These are phyloP conservation scores for Mus minutoides DNA, from an alignment of 2,797 vertebrate species.

Conservation along the genomic window DNA sequence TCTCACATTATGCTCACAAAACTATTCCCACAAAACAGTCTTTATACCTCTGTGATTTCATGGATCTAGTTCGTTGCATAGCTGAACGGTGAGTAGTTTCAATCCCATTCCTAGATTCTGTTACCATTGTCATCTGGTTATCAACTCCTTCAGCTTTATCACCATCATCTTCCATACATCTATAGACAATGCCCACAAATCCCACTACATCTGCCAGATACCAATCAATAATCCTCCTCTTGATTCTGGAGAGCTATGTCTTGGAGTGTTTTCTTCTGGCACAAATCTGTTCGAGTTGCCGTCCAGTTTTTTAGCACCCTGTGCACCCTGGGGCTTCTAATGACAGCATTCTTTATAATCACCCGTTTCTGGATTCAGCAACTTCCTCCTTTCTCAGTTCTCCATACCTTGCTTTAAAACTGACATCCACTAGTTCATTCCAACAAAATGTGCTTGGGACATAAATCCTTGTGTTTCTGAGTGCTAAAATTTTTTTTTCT, in stretches of 20 bases:
- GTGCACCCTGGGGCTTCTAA: neutral
- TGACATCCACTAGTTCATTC: neutral
- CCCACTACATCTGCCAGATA: neutral
- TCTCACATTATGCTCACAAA: neutral
- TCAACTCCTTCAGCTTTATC: neutral
- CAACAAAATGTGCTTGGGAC: neutral
- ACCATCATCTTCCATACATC: neutral
- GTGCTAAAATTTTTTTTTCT: neutral
- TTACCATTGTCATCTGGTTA: neutral
- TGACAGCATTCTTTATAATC: neutral
- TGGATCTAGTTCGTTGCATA: neutral
- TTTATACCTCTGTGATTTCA: neutral
- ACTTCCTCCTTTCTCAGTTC: neutral
- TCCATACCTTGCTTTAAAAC: conserved; percentile 7
- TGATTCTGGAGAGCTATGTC: neutral
- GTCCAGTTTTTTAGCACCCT: neutral
- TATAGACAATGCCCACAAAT: neutral
- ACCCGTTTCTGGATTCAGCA: neutral
- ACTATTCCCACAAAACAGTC: neutral
- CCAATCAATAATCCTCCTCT: neutral
- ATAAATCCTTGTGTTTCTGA: neutral
- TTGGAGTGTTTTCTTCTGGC: neutral
- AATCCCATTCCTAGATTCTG: neutral
- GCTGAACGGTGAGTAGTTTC: neutral
- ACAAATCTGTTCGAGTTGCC: neutral